Conservation (phyloP, 2,888 invertebrate species). For the Elysia crispata region DNA sequence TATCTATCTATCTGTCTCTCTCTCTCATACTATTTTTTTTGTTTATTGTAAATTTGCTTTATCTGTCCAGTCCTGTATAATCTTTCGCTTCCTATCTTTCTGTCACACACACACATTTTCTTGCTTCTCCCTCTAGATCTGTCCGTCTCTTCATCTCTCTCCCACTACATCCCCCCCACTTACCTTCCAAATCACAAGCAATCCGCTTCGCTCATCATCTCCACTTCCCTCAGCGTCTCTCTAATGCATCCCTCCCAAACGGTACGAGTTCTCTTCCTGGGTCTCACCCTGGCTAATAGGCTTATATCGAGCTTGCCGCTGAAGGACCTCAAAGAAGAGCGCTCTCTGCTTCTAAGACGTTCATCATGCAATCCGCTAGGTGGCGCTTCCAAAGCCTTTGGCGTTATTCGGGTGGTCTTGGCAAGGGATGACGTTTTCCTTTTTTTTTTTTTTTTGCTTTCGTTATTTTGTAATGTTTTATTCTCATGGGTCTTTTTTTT, state of each 20-base stretch:
- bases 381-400: no score
- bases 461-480: no score
- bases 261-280: no score
- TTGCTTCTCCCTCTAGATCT: not conserved
- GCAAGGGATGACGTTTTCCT: no score
- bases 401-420: no score
- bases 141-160: not conserved
- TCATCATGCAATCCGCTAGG: no score
- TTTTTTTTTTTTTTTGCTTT: no score
- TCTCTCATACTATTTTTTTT: not conserved
- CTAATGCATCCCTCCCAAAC: not conserved
- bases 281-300: not conserved
- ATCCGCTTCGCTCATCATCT: not conserved
- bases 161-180: not conserved
- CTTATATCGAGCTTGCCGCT: no score
- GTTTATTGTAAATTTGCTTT: not conserved
- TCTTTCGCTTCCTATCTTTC: slow-evolving; percentile 34
- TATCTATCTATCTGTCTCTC: not conserved
- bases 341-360: no score
- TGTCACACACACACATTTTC: slow-evolving; percentile 23
- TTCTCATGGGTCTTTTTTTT: no score
- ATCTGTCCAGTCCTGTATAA: slow-evolving; percentile 12
- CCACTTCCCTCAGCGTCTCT: not conserved
- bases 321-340: no score
- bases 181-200: no score